Conservation (phyloP, 2,113 vertebrate species). For the Rhagologus leucostigma region DNA sequence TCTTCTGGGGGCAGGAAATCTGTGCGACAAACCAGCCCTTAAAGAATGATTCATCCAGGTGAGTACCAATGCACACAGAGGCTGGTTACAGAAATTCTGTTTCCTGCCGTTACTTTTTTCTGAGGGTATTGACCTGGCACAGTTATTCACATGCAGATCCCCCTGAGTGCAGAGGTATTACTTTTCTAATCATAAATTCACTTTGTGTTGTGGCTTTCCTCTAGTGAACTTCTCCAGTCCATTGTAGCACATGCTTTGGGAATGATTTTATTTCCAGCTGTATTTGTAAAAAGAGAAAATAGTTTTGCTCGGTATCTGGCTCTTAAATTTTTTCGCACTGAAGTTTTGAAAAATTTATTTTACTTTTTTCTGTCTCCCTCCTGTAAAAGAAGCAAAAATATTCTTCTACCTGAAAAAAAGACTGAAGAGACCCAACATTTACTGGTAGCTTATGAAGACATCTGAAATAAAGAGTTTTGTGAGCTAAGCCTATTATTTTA, state of each 20-base stretch:
- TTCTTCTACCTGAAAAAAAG: background rate
- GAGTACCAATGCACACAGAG: rapidly evolving
- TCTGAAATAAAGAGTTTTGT: background rate
- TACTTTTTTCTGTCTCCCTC: background rate
- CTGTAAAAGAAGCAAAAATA: background rate
- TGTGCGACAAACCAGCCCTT: background rate
- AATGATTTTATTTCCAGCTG: background rate
- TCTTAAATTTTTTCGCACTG: background rate
- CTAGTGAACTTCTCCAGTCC: background rate
- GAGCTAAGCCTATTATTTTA: background rate
- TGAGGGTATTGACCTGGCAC: background rate
- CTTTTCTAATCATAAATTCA: background rate
- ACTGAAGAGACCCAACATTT: background rate
- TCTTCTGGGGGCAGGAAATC: background rate
- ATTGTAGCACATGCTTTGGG: background rate
- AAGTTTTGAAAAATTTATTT: background rate
- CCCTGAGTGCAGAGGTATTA: background rate
- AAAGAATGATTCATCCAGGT: background rate
- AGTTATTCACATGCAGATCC: background rate
- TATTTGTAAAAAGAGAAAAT: background rate
- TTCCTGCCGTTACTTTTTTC: background rate
- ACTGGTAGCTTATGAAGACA: background rate
- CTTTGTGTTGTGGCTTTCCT: background rate
- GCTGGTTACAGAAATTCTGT: background rate
- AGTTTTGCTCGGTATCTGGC: background rate